Evolutionary conservation across 2,888 invertebrate species (phyloP), one percentile per base, ranked within the genome.

Genomic region (Microctonus brassicae): DNA sequence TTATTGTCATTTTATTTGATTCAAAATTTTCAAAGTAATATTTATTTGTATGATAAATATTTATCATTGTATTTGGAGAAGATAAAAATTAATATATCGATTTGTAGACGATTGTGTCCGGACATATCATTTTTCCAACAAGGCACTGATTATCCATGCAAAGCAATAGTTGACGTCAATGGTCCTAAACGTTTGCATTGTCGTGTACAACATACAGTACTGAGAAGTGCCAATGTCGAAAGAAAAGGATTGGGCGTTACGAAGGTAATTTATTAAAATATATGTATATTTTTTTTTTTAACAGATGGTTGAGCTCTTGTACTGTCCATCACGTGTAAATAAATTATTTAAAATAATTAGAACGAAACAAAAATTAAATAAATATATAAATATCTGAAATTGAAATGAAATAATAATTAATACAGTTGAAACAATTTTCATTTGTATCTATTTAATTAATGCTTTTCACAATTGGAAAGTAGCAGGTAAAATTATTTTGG

Each of bases 51-150:
- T n/a, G n/a, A n/a, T n/a, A n/a, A n/a, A n/a, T n/a, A 24, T 29
- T 22, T 52, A 20, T 24, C n/a, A 17, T 61, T 36, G 64, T 63
- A 24, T 10, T 68, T 17, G 4, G 42, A 10, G 9, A n/a, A n/a
- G n/a, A n/a, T n/a, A n/a, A 10, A 22, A 24, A 39, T 57, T 24
- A 39, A 58, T n/a, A 36, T 60, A 33, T 64, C 57, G 61, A 70
- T 70, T 66, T 82, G 7, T 72, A 89, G 92, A 77, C 91, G 98
- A 66, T 88, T 98, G 1, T 97, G 97, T 85, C 98, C 98, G 11
- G 98, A 98, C 87, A 96, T 97, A 85, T 97, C 97, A 67, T 99
- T 99, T 89, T 99, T 99, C 88, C 99, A 99, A 89, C 94, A 92
- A 84, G 94, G 97, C 13, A 98, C 98, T 0, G 95, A 96, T 75